Evolutionary conservation across 2,888 invertebrate species (phyloP), one percentile per base, ranked within the genome.

Genomic region (Sycophila texana): DNA sequence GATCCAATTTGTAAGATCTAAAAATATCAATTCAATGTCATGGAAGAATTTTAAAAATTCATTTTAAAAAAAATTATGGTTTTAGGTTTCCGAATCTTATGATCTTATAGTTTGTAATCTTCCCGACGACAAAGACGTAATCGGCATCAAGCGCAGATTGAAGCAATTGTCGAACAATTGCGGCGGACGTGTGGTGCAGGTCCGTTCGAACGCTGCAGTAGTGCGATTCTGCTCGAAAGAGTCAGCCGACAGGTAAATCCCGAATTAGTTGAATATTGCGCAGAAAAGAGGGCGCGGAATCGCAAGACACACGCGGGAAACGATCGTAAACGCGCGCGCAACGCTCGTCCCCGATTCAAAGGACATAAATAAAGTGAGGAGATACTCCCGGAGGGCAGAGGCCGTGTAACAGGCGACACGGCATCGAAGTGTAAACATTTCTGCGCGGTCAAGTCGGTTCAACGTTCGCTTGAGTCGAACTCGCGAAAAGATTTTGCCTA

Each of bases 121-220:
- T 84, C 95, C 95, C 0, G 88, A 92, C 77, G 93, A 93, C 82
- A 92, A 92, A 83, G 92, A 94, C 81, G 84, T 86, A 80, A 81
- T 83, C 79, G 85, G 85, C 75, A 88, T 90, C 82, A 90, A 88
- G 80, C 92, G 92, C 79, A 91, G 95, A 57, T 91, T 97, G 75
- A 93, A 94, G 79, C 92, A 94, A 85, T 89, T 97, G 75, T 94
- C 95, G 0, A 94, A 94, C 85, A 97, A 96, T 89, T 96, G 95
- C 87, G 96, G 97, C 0, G 97, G 97, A 3, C 93, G 94, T 85
- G 95, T 96, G 20, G 87, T 94, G 2, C 91, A 92, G 75, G 91
- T 96, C 14, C 92, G 92, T 26, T 92, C 93, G 13, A 92, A 93
- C 65, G 92, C 92, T 76, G 96, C 96, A 4, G 91, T 93, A 81